Evolutionary conservation across 2,797 vertebrate species (phyloP).

Genomic region (Chrosomus eos): DNA sequence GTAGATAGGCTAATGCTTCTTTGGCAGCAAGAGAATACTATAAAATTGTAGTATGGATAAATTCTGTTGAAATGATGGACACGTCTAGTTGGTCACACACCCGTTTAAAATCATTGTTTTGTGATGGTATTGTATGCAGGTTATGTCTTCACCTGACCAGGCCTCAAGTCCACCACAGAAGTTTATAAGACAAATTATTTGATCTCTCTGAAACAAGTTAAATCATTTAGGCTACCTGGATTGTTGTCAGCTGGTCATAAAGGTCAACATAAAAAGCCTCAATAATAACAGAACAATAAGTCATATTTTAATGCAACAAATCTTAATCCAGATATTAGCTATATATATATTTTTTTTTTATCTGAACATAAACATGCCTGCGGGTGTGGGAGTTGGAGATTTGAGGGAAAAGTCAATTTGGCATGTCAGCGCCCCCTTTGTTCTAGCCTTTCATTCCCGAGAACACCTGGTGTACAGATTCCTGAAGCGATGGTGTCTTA

Average conservation of each 20-base stretch:
- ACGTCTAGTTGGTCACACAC: background rate
- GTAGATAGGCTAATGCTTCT: background rate
- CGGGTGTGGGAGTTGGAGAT: background rate
- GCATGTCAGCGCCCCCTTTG: background rate
- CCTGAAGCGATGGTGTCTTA: constrained; percentile 17
- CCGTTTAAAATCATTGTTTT: background rate
- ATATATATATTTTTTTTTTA: background rate
- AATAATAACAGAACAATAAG: background rate
- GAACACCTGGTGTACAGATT: constrained; percentile 62
- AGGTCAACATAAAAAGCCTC: background rate
- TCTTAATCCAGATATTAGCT: background rate
- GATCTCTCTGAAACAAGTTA: background rate
- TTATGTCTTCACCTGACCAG: constrained; percentile 17
- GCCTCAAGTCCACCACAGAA: background rate
- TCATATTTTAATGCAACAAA: background rate
- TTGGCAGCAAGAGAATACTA: background rate
- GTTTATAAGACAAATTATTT: background rate
- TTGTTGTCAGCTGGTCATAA: background rate
- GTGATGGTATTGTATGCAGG: background rate
- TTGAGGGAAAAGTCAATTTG: background rate
- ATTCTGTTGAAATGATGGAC: background rate
- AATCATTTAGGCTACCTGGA: background rate
- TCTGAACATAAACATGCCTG: background rate
- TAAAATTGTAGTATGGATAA: too few species aligned
- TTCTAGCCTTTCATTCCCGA: constrained; percentile 39